These are phyloP conservation scores for Vulpes vulpes DNA, from an alignment of 2,113 vertebrate genomes.

Conservation along the genomic window DNA sequence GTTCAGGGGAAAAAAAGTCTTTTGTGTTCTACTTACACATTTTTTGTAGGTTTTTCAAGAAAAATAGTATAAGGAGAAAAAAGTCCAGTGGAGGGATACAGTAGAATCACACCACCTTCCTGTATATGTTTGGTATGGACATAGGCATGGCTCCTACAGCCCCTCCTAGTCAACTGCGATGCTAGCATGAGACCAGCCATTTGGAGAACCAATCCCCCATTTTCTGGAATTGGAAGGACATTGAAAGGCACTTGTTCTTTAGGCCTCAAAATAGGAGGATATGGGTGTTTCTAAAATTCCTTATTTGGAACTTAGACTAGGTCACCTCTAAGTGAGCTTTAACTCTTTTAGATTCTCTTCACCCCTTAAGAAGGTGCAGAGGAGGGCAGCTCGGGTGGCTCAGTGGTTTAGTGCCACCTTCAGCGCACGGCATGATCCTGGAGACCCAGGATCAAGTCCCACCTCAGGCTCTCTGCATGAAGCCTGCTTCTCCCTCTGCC, in stretches of 20 bases:
- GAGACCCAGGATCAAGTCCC: no score
- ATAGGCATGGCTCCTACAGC: fast-evolving
- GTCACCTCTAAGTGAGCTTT: neutral
- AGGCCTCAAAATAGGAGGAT: neutral
- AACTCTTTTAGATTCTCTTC: neutral
- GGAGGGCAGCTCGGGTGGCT: no score
- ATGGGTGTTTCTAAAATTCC: neutral
- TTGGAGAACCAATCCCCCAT: neutral
- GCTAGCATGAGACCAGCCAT: neutral
- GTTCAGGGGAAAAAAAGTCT: neutral
- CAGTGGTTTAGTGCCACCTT: no score
- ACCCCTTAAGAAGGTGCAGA: neutral
- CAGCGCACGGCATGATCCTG: no score
- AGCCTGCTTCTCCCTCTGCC: no score
- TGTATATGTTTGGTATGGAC: no score
- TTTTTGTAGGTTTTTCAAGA: neutral
- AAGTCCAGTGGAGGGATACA: no score
- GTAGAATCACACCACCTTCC: neutral
- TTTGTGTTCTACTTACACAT: neutral
- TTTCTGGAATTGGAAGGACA: neutral
- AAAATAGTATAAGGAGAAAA: neutral
- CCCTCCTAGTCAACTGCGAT: fast-evolving
- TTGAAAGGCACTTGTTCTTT: neutral
- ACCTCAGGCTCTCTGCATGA: no score
- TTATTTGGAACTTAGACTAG: neutral